Conservation (phyloP, 2,113 vertebrate genomes). For the Saguinus imperator region DNA sequence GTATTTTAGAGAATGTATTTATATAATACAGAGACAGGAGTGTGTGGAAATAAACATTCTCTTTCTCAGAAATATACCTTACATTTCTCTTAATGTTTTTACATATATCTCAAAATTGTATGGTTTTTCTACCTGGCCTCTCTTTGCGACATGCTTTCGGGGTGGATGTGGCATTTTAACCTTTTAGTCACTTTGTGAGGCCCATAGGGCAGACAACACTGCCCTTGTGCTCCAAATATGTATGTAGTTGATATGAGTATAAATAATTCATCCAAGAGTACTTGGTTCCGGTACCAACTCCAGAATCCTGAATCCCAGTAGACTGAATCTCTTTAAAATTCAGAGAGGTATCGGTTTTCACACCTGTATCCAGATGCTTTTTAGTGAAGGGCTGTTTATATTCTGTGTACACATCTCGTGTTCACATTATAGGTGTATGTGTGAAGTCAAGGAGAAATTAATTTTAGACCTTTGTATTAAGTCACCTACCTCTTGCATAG, state of each 20-base stretch:
- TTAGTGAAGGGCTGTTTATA: neutral
- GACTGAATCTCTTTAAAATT: neutral
- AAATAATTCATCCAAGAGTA: neutral
- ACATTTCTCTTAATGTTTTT: neutral
- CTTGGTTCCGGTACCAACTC: neutral
- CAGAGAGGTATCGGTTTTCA: neutral
- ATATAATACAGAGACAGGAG: neutral
- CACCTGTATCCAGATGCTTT: neutral
- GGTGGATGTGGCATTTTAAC: neutral
- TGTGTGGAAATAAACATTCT: neutral
- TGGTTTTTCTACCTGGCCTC: neutral
- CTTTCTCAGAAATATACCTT: neutral
- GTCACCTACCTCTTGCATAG: neutral
- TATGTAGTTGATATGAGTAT: neutral
- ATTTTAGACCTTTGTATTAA: neutral
- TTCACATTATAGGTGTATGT: neutral
- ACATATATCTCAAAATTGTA: neutral
- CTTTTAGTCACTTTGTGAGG: neutral
- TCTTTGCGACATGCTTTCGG: neutral
- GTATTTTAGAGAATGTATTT: neutral
- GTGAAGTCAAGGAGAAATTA: neutral
- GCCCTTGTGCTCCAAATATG: neutral
- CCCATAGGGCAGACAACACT: neutral
- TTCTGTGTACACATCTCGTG: neutral
- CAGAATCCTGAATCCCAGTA: neutral